Base-by-base conservation (phyloP, 2,888 invertebrate species). In the Brachyopa scutellaris region DNA sequence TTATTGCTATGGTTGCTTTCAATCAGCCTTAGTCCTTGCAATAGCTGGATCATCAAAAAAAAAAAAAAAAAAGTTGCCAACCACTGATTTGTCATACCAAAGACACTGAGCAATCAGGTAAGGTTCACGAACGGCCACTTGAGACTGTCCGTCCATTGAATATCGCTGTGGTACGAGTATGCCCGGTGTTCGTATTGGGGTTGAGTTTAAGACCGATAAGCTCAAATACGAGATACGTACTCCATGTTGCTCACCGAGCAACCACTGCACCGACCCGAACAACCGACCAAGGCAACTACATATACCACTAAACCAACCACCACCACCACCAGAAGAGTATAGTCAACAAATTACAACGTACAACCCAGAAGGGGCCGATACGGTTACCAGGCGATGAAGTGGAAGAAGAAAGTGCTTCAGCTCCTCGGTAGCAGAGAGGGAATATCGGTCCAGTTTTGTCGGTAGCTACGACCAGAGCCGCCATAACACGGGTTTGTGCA, bases 401-500 rank as follows among this genome's bases (percentile, higher is more conserved):
- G 45, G 13, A 73, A 55, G 31, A 57, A 57, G 62, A 73, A 76
- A 61, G 74, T 57, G 61, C 23, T 59, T 62, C 26, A 5, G 4
- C 26, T 33, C 29, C 13, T 69, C 80, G 55, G 74, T 64, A 67
- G 70, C 73, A 57, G 38, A 40, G 47, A 59, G 67, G 67, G 49
- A 55, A 59, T 53, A 53, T 74, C 55, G 59, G 67, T 55, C 69
- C 31, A 57, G 51, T 21, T 42, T 21, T 8, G 66, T 83, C 82
- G 76, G 84, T 78, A 80, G 79, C 84, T 70, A 66, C 49, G 49
- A 69, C 72, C 70, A 53, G 31, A 76, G 69, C 57, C 74, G 77
- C 83, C 84, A 84, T 82, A 84, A 83, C 79, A 64, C 80, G 62
- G 77, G 82, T 78, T 83, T 84, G 83, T 79, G 72, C 67, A 77